Evolutionary conservation across 2,888 invertebrate genomes (phyloP).

Genomic region (Drosophila maculinotata): DNA sequence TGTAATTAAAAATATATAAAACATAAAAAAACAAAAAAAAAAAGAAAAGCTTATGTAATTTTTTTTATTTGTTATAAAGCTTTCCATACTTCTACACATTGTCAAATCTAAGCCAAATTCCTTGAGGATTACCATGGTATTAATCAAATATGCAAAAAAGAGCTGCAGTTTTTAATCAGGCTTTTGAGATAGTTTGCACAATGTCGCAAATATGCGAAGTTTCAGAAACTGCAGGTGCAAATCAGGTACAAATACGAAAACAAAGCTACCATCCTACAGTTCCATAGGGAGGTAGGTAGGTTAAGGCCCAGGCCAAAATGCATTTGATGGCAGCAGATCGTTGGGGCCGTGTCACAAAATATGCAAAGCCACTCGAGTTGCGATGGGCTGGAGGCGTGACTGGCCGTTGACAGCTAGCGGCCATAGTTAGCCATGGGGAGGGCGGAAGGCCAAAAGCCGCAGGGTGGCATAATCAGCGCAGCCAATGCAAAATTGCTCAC

Average conservation of each 20-base stretch:
- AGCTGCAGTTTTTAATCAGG: not conserved
- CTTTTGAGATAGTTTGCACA: not conserved
- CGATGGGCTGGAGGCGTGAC: slow-evolving; percentile 15
- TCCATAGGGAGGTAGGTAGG: slow-evolving; percentile 5
- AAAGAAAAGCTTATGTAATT: no score
- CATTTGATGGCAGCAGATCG: slow-evolving; percentile 21
- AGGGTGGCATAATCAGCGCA: slow-evolving; percentile 68
- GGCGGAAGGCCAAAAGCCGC: slow-evolving; percentile 13
- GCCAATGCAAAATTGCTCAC: slow-evolving; percentile 70
- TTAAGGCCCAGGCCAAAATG: slow-evolving; percentile 12
- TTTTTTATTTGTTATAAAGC: no score
- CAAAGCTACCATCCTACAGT: slow-evolving; percentile 19
- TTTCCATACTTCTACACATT: no score
- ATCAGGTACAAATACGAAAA: slow-evolving; percentile 12
- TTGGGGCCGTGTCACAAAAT: slow-evolving; percentile 26
- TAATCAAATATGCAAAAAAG: not conserved
- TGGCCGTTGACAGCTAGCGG: slow-evolving; percentile 41
- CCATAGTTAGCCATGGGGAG: slow-evolving; percentile 34
- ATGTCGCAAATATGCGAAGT: not conserved
- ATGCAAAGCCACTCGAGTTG: slow-evolving; percentile 52
- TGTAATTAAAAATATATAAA: no score
- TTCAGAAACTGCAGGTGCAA: slow-evolving; percentile 9
- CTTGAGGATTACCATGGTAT: no score
- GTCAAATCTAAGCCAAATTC: no score
- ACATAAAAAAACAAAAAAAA: no score